Evolutionary conservation across 2,888 invertebrate species (phyloP).

Genomic region (Flexamia atlantica): DNA sequence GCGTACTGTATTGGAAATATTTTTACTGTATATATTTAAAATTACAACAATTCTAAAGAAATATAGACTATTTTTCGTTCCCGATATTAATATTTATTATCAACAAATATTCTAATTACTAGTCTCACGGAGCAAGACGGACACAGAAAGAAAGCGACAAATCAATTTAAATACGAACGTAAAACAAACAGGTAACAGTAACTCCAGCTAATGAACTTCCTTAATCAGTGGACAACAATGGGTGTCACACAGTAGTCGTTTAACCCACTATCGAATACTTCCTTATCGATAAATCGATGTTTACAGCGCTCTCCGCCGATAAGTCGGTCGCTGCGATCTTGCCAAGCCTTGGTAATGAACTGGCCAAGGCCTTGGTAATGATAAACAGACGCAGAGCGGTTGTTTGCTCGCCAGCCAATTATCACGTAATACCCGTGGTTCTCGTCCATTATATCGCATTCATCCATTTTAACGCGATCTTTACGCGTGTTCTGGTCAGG

Average conservation of each 20-base stretch:
- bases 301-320: conserved; percentile 22
- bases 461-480: conserved; percentile 21
- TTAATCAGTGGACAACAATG: conserved; percentile 27
- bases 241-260: not conserved
- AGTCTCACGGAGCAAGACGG: no score
- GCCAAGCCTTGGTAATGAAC: conserved; percentile 44
- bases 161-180: conserved; percentile 5
- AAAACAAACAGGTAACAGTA: not conserved
- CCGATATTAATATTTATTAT: no score
- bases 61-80: no score
- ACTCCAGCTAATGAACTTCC: conserved; percentile 30
- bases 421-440: conserved; percentile 42
- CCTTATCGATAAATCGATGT: conserved; percentile 41
- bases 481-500: not conserved
- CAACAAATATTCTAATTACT: no score
- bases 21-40: no score
- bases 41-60: no score
- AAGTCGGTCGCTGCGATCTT: conserved; percentile 13
- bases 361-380: conserved; percentile 26
- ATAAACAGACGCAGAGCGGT: not conserved
- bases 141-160: not conserved
- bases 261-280: conserved; percentile 29
- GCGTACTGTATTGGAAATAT: no score
- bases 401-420: not conserved
- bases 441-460: conserved; percentile 25